Base-by-base conservation (phyloP, 2,113 vertebrate species). In the Thunnus maccoyii region DNA sequence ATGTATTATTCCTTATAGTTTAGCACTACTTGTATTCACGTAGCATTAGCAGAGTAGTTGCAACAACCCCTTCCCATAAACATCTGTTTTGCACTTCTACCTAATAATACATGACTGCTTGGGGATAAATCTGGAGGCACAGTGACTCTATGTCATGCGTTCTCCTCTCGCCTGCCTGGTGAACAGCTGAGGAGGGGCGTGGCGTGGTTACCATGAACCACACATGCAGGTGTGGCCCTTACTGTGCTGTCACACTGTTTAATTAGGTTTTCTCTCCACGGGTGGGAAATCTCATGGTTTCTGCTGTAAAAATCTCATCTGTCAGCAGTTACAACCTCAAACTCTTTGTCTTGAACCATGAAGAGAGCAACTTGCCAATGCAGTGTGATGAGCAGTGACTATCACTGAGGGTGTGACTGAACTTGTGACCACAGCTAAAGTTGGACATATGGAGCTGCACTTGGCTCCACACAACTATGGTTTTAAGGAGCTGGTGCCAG, bases 171-270 rank as follows among this genome's bases (percentile, higher is more conserved):
- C 2, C 61, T 20, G 82, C 51, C 84, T 80, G 83, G 46, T 78
- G 75, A 86, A 68, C 87, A 85, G 86, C 85, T 91, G 75, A 80
- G 50, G n/a, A 61, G 82, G 88, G 88, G 88, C 4, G 84, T 72
- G 80, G 55, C 62, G 5, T 27, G 68, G 83, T 77, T 61, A 78
- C 56, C 48, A 36, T 12, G 41, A 89, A 83, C 85, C 86, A 1
- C 87, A 78, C 62, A 20, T 16, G 72, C 89, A 86, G 92, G 91
- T 89, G 92, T 88, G 90, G 90, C 78, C 81, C 51, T 71, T 30
- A 5, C 64, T 70, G 66, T 48, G 78, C 73, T 56, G 68, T 64
- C 81, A 80, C 25, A 65, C 70, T 79, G 76, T 90, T 89, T 87
- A 86, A 86, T 91, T 88, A 88, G 58, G 60, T 75, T 75, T 68